A percentile compares a stretch with the other conserved stretches of the same genome.
Conservation (phyloP, 23 tunicate genomes). For the Trididemnum nubilum region DNA sequence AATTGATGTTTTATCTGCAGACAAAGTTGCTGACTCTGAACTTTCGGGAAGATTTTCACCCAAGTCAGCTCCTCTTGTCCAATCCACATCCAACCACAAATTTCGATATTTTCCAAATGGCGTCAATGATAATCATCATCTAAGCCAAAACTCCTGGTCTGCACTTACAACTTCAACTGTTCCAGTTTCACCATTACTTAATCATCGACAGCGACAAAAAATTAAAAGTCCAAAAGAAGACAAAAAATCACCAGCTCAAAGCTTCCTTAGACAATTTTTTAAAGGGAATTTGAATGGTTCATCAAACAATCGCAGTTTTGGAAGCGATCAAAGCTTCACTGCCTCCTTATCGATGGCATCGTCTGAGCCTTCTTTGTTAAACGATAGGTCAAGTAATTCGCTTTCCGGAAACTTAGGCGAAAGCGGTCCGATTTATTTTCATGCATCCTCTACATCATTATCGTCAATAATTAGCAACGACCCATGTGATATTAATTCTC, state of each 20-base stretch:
- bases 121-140: not conserved
- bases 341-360: not conserved
- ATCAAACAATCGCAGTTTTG: not conserved
- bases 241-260: constrained; percentile 30
- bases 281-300: constrained; percentile 31
- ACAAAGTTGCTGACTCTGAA: not conserved
- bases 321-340: not conserved
- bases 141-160: constrained; percentile 4
- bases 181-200: constrained; percentile 40
- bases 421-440: constrained; percentile 29
- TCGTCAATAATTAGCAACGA: constrained; percentile 42
- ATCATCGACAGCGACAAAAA: not conserved
- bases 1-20: constrained; percentile 30
- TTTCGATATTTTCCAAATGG: constrained; percentile 54
- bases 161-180: not conserved
- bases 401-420: not conserved
- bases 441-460: constrained; percentile 36
- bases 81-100: constrained; percentile 30
- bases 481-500: not conserved
- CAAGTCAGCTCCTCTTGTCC: constrained; percentile 52
- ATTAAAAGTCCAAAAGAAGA: constrained; percentile 41
- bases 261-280: constrained; percentile 50
- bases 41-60: constrained; percentile 20
- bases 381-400: not conserved
- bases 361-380: not conserved